phyloP scores from a whole-genome alignment of 2,888 invertebrate species.

The Dynastes grantii region DNA sequence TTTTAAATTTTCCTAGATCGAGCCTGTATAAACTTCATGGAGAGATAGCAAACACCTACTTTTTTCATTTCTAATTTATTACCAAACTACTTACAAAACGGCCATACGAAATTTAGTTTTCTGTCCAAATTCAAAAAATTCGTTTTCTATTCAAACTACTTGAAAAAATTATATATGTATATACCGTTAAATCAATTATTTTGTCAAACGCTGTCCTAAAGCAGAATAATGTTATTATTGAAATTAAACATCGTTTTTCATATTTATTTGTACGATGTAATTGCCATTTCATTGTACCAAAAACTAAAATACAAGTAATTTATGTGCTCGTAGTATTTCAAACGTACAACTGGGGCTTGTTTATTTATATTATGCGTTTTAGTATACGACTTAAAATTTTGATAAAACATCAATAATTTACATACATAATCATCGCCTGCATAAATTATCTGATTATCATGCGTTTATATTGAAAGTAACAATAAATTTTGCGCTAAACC shows the following conservation, averaged over 20 bases:
- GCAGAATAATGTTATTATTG: slow-evolving; percentile 26
- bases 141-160: too few species aligned
- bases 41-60: too few species aligned
- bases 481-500: neutral
- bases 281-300: slow-evolving; percentile 32
- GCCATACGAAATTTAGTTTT: too few species aligned
- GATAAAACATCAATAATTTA: slow-evolving; percentile 38
- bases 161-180: neutral
- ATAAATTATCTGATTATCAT: slow-evolving; percentile 39
- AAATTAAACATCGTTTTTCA: slow-evolving; percentile 45
- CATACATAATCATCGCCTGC: slow-evolving; percentile 27
- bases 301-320: slow-evolving; percentile 42
- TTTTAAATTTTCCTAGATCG: too few species aligned
- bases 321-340: slow-evolving; percentile 33
- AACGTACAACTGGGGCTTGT: slow-evolving; percentile 27
- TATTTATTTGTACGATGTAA: slow-evolving; percentile 38
- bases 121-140: too few species aligned
- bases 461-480: slow-evolving; percentile 11
- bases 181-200: slow-evolving; percentile 7
- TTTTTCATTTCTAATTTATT: too few species aligned
- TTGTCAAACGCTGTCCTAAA: neutral
- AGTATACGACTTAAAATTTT: slow-evolving; percentile 40
- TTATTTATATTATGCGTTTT: slow-evolving; percentile 38
- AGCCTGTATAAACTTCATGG: too few species aligned
- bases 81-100: too few species aligned